Base-by-base conservation (phyloP, 1,140 invertebrate genomes). In the Penaeus indicus region DNA sequence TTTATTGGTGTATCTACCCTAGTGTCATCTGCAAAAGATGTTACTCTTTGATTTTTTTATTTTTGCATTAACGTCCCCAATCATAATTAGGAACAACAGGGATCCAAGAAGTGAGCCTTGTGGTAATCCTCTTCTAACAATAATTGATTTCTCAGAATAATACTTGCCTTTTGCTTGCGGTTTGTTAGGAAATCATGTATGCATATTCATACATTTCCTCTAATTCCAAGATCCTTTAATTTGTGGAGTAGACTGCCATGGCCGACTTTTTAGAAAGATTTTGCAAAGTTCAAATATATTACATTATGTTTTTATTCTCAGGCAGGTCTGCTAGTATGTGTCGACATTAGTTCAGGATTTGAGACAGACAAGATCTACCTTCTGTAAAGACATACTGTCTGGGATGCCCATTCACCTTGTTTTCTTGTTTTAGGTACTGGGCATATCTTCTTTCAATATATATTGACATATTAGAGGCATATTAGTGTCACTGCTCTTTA, bases 201-300 rank as follows among this genome's bases (percentile, higher is more conserved):
- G 3, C 79, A 81, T 21, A 54, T 47, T 22, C 79, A 3, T 32
- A 81, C 32, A 3, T 61, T 60, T 8, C 79, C 79, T 62, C 8
- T 64, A 13, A 83, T 64, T 27, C 81, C 81, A 22, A 83, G 16
- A 62, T 10, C 81, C 81, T 27, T 83, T 25, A 83, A 5, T 1
- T 83, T 83, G 11, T 83, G 81, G 81, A 83, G 81, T 25, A 83
- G 81, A 61, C 67, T 83, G 3, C 81, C 81, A 63, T 83, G 81
- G 25, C 19, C 47, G 21, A 61, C 60, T 32, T 42, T 1, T 10
- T 67, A 54, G 62, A 83, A 83, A 42, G 4, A 1, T 27, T 81
- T 32, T 27, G 27, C 13, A 25, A 47, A 81, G 47, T 81, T 32
- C 16, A 47, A 25, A 16, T 16, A 81, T n/a, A 54, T 47, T n/a